Percentiles rank a stretch among this genome's conserved stretches.
Conservation (phyloP, 2,797 vertebrate species). For the Agapornis canus region DNA sequence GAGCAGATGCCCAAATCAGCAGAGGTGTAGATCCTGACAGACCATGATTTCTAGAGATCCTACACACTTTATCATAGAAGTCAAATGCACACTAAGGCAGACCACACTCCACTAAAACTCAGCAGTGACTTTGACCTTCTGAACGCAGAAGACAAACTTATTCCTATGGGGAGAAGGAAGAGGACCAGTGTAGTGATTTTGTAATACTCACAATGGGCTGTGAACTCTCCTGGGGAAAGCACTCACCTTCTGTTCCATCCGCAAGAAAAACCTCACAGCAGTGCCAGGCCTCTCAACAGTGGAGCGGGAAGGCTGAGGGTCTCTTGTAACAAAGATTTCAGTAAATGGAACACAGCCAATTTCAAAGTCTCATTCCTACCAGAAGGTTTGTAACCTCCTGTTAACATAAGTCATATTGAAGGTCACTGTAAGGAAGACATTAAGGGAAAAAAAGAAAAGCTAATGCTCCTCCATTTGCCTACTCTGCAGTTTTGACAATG, state of each 20-base stretch:
- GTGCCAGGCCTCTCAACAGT: background rate
- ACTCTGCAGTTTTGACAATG: background rate
- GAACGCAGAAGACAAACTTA: background rate
- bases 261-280: background rate
- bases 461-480: background rate
- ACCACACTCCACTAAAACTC: background rate
- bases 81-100: background rate
- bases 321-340: background rate
- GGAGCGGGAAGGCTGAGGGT: background rate
- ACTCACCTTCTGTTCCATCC: background rate
- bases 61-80: background rate
- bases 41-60: background rate
- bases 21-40: background rate
- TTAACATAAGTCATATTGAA: background rate
- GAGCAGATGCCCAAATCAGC: background rate
- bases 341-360: background rate
- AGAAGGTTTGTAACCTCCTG: background rate
- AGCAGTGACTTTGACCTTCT: background rate
- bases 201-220: background rate
- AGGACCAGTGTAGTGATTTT: background rate
- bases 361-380: conserved; percentile 2
- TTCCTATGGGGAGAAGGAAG: background rate
- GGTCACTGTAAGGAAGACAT: background rate
- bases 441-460: background rate
- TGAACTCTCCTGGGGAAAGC: background rate